Evolutionary conservation across 1,140 invertebrate genomes (phyloP), one percentile per base, ranked within the genome.

Genomic region (Magallana gigas): DNA sequence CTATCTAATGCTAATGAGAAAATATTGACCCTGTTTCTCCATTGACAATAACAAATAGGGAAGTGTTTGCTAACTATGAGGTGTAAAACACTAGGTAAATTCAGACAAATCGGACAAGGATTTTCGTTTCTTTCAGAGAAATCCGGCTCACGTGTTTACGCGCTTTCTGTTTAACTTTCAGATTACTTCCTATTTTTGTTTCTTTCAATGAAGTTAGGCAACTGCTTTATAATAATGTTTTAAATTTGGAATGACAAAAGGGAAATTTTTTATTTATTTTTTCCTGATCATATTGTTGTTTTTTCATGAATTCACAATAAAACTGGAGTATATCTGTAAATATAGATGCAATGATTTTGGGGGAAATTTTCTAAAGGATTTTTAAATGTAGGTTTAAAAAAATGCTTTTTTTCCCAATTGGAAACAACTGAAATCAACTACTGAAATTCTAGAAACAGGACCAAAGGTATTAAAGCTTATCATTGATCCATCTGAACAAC

Each of bases 121-220:
- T 76, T 76, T 12, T 76, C 36, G 8, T 76, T 76, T 18, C 23
- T 76, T 76, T 76, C 68, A 76, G 23, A 76, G 68, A 29, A 76
- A 76, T 29, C 9, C 23, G 23, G 68, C 68, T 76, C 23, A 23
- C 23, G 23, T 76, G 12, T 76, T 29, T 23, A 29, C 68, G 23
- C 36, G 29, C 12, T 76, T 29, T 36, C 36, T 76, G 23, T 76
- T 76, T 76, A 29, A 76, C 23, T 76, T 29, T 76, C 23, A 29
- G 68, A 76, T 76, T 76, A 76, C 29, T 76, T 76, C 68, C 23
- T 29, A 76, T 76, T 76, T 76, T 76, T 76, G 68, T 76, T 76
- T 76, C 68, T 23, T 76, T 76, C 68, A 76, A 29, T 76, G 23
- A 76, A 29, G 68, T 36, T 76, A 76, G 68, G 68, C 36, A 76